Evolutionary conservation across 2,113 vertebrate species (phyloP).

Genomic region (Toxotes jaculatrix): DNA sequence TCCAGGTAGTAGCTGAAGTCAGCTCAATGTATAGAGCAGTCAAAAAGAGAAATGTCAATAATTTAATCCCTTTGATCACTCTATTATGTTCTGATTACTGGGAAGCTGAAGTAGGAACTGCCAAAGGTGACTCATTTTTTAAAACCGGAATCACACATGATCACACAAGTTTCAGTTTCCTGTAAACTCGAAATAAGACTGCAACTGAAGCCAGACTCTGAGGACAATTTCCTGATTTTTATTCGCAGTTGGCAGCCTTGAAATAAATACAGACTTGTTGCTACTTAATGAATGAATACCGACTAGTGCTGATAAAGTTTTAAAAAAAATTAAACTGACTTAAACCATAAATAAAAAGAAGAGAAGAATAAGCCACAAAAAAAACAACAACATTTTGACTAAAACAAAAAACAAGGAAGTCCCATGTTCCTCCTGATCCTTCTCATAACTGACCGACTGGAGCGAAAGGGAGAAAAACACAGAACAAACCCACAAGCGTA

Average conservation of each 20-base stretch:
- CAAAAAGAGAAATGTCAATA: not conserved
- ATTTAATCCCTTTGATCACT: not conserved
- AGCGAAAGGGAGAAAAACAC: slow-evolving; percentile 41
- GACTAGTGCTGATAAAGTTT: too few relatives aligned
- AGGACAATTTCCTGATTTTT: not conserved
- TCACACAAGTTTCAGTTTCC: not conserved
- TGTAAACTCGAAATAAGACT: not conserved
- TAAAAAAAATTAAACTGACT: slow-evolving; percentile 3
- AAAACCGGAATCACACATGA: not conserved
- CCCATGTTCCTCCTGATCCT: slow-evolving; percentile 39
- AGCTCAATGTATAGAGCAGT: not conserved
- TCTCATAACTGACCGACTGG: slow-evolving; percentile 57
- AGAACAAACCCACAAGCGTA: slow-evolving; percentile 52
- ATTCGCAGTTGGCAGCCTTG: not conserved
- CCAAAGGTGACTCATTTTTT: not conserved
- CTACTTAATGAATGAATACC: too few relatives aligned
- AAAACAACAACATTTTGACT: not conserved
- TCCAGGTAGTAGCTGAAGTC: not conserved
- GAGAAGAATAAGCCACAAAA: not conserved
- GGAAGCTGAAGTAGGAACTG: not conserved
- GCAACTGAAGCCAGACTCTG: not conserved
- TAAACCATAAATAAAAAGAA: not conserved
- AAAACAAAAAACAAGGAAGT: not conserved
- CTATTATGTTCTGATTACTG: not conserved
- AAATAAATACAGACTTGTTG: not conserved